A percentile compares a stretch with the other conserved stretches of the same genome.
Evolutionary conservation across 1,140 invertebrate species (phyloP).

Genomic region (Melitaea cinxia): DNA sequence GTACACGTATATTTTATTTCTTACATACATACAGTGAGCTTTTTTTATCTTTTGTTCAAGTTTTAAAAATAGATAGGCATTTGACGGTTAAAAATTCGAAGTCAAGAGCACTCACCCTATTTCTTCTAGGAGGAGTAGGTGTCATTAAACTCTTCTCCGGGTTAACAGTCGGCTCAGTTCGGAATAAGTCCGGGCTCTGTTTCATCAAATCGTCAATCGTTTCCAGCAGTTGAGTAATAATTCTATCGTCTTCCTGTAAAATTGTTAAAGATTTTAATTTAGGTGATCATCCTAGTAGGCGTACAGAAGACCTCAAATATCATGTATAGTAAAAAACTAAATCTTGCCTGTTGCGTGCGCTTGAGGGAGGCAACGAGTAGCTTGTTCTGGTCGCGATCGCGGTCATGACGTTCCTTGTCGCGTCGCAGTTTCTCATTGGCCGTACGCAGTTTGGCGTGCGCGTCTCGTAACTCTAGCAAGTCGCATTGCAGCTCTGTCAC

Average conservation of each 20-base stretch:
- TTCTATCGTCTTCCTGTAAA: conserved; percentile 84
- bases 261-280: conserved; percentile 18
- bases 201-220: conserved; percentile 90
- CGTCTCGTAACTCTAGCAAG: conserved; percentile 92
- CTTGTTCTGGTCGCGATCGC: conserved; percentile 87
- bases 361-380: conserved; percentile 82
- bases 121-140: conserved; percentile 76
- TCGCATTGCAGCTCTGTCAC: conserved; percentile 91
- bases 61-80: too few relatives aligned
- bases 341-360: conserved; percentile 71
- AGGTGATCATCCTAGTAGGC: too few relatives aligned
- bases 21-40: too few relatives aligned
- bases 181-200: conserved; percentile 86
- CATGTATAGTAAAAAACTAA: neutral
- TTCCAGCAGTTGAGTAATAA: conserved; percentile 87
- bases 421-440: conserved; percentile 94
- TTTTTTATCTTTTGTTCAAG: too few relatives aligned
- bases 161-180: conserved; percentile 52
- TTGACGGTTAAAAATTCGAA: neutral
- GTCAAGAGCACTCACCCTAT: conserved; percentile 58
- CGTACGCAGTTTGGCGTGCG: conserved; percentile 94
- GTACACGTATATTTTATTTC: too few relatives aligned
- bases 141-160: conserved; percentile 70
- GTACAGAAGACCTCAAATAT: too few relatives aligned
- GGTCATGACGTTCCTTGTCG: conserved; percentile 92